phyloP scores from a whole-genome alignment of 2,888 invertebrate species.

The Chironomus tentans region DNA sequence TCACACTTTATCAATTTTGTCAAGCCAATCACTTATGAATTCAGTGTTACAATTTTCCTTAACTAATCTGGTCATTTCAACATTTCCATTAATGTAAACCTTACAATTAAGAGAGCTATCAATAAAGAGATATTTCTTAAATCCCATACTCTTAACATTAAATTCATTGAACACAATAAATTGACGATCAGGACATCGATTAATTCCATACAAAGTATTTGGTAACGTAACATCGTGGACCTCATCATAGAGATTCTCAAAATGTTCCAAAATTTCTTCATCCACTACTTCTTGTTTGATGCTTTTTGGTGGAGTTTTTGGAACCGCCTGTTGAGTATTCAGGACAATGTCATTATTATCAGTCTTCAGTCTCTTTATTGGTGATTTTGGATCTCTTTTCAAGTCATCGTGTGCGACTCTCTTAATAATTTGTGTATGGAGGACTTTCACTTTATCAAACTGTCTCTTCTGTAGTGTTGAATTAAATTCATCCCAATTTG shows the following conservation, averaged over 20 bases:
- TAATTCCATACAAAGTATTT: slow-evolving; percentile 33
- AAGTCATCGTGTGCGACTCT: neutral
- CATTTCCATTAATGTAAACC: neutral
- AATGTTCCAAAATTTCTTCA: neutral
- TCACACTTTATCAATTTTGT: neutral
- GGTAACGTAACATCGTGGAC: slow-evolving; percentile 32
- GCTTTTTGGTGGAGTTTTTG: neutral
- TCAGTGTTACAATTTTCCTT: neutral
- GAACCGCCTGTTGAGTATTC: too few species aligned
- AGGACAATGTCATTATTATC: neutral
- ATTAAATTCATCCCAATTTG: neutral
- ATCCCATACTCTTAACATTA: slow-evolving; percentile 29
- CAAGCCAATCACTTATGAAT: neutral
- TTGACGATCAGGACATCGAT: slow-evolving; percentile 32
- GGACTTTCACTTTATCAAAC: neutral
- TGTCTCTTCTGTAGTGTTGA: neutral
- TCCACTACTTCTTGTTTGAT: neutral
- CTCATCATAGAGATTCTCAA: slow-evolving; percentile 32
- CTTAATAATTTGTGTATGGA: neutral
- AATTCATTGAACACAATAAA: slow-evolving; percentile 32
- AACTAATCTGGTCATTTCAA: neutral
- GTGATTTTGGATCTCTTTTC: neutral
- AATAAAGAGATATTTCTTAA: slow-evolving; percentile 31
- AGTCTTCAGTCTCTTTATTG: neutral
- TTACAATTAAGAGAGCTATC: slow-evolving; percentile 13